These are phyloP conservation scores for Tragelaphus strepsiceros DNA, from an alignment of 2,113 vertebrate species.

Conservation along the genomic window DNA sequence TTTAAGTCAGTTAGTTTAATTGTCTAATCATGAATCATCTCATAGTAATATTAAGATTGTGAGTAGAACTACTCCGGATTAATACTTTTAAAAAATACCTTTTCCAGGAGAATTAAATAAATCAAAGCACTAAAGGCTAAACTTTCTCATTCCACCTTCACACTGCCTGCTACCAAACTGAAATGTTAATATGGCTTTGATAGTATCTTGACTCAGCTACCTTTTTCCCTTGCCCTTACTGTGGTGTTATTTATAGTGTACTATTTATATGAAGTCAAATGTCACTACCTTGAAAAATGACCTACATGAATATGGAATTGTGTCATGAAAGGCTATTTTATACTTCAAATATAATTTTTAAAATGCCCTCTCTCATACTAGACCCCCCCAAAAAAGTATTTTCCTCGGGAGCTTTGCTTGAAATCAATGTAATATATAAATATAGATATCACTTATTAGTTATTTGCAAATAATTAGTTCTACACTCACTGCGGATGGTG, in stretches of 20 bases:
- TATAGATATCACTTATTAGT: neutral
- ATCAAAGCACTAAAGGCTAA: neutral
- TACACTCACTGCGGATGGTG: neutral
- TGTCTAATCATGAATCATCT: neutral
- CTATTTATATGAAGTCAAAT: neutral
- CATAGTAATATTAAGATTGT: neutral
- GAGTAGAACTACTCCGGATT: neutral
- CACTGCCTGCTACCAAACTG: neutral
- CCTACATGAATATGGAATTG: neutral
- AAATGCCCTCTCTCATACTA: neutral
- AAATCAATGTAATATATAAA: neutral
- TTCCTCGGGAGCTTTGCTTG: neutral
- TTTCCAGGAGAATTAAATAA: neutral
- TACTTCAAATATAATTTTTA: neutral
- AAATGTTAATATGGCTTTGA: neutral
- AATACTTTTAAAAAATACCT: neutral
- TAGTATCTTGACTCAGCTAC: neutral
- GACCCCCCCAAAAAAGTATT: neutral
- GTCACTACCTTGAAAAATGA: slow-evolving; percentile 19
- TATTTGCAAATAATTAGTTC: neutral
- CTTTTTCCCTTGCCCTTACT: neutral
- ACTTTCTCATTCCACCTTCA: neutral
- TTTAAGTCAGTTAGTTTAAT: neutral
- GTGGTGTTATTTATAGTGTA: neutral
- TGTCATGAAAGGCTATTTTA: neutral